These are phyloP conservation scores for Nansenia antarctica DNA, from an alignment of 2,113 vertebrate genomes.

Conservation along the genomic window DNA sequence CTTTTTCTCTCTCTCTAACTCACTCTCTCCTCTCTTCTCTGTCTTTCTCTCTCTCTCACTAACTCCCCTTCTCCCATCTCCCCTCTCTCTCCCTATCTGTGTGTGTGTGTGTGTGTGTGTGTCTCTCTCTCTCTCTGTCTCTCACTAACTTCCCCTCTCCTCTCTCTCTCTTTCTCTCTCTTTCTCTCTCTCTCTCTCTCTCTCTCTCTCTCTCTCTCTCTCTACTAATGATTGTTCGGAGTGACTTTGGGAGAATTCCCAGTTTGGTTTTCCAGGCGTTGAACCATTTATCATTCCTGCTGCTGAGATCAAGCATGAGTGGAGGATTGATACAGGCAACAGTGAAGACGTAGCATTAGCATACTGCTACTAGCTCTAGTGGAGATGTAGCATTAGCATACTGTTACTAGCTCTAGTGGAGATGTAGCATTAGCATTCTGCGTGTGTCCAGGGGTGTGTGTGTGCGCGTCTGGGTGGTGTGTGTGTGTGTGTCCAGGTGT, in stretches of 20 bases:
- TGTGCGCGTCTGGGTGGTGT: too few species aligned
- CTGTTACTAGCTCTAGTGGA: not conserved
- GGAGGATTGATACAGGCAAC: not conserved
- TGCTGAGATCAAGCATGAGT: too few species aligned
- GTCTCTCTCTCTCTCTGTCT: not conserved
- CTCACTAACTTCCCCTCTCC: not conserved
- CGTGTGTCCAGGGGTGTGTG: too few species aligned
- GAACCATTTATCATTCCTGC: not conserved
- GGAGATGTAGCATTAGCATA: not conserved
- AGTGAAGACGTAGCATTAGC: not conserved
- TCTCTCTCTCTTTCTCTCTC: not conserved
- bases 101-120: too few species aligned
- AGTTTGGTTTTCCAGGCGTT: not conserved
- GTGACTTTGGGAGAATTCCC: not conserved
- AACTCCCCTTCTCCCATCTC: too few species aligned
- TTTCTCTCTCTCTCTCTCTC: too few species aligned
- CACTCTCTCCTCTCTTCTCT: too few species aligned
- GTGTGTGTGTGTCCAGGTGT: too few species aligned
- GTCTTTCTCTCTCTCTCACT: too few species aligned
- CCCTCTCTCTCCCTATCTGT: too few species aligned
- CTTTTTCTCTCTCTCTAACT: too few species aligned
- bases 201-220: not conserved
- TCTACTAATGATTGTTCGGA: not conserved
- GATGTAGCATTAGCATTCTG: not conserved
- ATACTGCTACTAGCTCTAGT: not conserved